Evolutionary conservation across 2,113 vertebrate genomes (phyloP).

Genomic region (Papio anubis): DNA sequence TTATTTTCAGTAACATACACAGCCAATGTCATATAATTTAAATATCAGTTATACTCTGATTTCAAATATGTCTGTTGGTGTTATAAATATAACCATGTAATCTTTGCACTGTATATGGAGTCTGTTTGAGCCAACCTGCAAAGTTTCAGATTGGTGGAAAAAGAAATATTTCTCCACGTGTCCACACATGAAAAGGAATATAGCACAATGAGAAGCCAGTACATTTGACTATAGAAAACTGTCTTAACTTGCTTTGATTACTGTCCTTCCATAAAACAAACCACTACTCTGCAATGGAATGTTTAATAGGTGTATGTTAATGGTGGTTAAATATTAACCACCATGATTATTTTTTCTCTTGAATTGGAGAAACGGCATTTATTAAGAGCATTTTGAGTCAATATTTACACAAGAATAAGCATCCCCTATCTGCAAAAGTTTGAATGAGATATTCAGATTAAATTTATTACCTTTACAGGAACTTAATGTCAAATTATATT

Average conservation of each 20-base stretch:
- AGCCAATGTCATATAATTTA: conserved; percentile 1
- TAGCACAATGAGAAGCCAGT: not conserved
- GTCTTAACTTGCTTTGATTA: not conserved
- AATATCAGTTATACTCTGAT: not conserved
- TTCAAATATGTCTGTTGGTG: not conserved
- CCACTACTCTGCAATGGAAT: not conserved
- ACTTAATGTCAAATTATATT: conserved; percentile 39
- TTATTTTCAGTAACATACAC: not conserved
- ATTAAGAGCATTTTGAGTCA: conserved; percentile 33
- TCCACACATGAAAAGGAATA: not conserved
- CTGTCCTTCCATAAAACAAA: not conserved
- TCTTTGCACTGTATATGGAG: not conserved
- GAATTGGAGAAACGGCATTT: not conserved
- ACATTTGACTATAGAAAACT: not conserved
- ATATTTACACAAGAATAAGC: conserved; percentile 43
- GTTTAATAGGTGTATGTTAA: not conserved
- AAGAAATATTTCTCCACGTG: not conserved
- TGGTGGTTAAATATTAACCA: not conserved
- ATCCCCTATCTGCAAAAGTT: conserved; percentile 5
- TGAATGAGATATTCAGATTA: conserved; percentile 24
- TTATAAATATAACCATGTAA: conserved; percentile 1
- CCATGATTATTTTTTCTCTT: conserved; percentile 12
- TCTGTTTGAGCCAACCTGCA: not conserved
- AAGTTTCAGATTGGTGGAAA: not conserved
- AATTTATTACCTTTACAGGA: not conserved